phyloP scores from a whole-genome alignment of 2,888 invertebrate species.

The Drosophila leonis region DNA sequence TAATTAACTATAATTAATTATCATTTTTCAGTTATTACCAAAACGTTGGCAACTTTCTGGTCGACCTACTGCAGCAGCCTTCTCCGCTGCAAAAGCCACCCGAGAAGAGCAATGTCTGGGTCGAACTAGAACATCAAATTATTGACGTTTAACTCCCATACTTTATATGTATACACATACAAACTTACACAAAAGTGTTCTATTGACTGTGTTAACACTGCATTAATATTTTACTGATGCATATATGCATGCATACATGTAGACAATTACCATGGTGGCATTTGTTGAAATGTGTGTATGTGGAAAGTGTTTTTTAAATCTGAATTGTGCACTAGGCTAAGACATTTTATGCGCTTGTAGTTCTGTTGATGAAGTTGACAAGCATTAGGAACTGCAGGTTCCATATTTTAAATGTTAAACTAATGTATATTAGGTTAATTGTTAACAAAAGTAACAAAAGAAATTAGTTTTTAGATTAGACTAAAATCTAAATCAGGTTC shows the following conservation, averaged over 20 bases:
- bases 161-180: conserved; percentile 12
- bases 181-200: conserved; percentile 62
- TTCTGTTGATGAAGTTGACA: conserved; percentile 32
- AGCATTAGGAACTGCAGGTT: conserved; percentile 26
- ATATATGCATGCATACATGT: conserved; percentile 18
- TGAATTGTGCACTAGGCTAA: conserved; percentile 48
- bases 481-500: conserved; percentile 57
- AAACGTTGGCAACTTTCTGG: conserved; percentile 82
- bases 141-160: conserved; percentile 63
- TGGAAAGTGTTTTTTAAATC: conserved; percentile 38
- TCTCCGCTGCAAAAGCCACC: conserved; percentile 84
- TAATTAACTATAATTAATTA: background rate
- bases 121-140: conserved; percentile 80
- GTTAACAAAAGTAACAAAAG: conserved; percentile 47
- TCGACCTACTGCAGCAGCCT: conserved; percentile 81
- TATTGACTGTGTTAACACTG: conserved; percentile 77
- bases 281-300: background rate
- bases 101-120: conserved; percentile 85
- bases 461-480: conserved; percentile 48
- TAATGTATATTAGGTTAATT: conserved; percentile 53
- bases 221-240: conserved; percentile 52
- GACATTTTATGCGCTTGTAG: conserved; percentile 45
- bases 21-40: conserved; percentile 83
- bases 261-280: conserved; percentile 23
- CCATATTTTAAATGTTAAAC: conserved; percentile 62